Percentiles rank a stretch among this genome's conserved stretches.
Evolutionary conservation across 2,797 vertebrate genomes (phyloP).

Genomic region (Cyclopterus lumpus): DNA sequence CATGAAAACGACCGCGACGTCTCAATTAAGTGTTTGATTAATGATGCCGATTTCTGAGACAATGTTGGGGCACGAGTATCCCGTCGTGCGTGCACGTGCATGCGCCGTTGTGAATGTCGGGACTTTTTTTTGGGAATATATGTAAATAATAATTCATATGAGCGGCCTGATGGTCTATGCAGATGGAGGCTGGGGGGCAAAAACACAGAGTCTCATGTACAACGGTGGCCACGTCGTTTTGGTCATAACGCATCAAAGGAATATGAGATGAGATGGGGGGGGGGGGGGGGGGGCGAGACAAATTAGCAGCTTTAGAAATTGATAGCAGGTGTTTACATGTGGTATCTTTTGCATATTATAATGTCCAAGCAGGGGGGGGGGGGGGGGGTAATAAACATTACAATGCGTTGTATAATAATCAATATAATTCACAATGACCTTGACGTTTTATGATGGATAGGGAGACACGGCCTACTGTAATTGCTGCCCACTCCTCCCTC

Average conservation of each 20-base stretch:
- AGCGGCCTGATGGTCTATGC: conserved; percentile 65
- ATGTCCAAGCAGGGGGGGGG: conserved; percentile 34
- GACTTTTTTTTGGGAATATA: conserved; percentile 69
- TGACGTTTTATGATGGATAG: conserved; percentile 83
- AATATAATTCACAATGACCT: conserved; percentile 78
- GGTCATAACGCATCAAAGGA: conserved; percentile 62
- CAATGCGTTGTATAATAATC: conserved; percentile 73
- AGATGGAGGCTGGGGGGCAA: conserved; percentile 67
- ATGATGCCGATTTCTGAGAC: conserved; percentile 19
- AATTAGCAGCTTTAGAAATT: conserved; percentile 76
- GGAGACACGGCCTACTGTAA: conserved; percentile 79
- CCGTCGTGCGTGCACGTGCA: conserved; percentile 25
- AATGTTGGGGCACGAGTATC: conserved; percentile 4
- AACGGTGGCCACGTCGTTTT: conserved; percentile 54
- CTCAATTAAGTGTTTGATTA: conserved; percentile 11
- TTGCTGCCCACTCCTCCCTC: conserved; percentile 68
- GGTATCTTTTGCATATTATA: conserved; percentile 75
- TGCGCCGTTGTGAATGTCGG: not conserved
- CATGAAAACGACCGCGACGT: not conserved
- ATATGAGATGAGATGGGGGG: conserved; percentile 59
- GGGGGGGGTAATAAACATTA: conserved; percentile 68
- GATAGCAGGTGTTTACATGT: conserved; percentile 82
- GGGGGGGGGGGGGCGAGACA: conserved; percentile 51
- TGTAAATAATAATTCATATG: conserved; percentile 64
- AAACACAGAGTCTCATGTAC: conserved; percentile 43